These are phyloP conservation scores for Eriosoma lanigerum DNA, from an alignment of 1,140 invertebrate species.

Conservation along the genomic window DNA sequence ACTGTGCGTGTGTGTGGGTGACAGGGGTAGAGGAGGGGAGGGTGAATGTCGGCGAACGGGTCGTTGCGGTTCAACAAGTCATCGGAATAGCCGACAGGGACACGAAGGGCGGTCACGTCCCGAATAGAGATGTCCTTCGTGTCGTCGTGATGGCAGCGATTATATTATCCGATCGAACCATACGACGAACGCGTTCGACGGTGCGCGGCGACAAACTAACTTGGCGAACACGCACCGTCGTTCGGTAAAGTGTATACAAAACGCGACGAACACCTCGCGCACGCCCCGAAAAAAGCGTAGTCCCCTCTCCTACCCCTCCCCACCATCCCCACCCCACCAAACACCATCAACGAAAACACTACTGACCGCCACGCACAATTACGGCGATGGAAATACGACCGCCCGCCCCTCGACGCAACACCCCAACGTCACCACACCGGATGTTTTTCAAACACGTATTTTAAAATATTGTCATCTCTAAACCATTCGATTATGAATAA, in stretches of 20 bases:
- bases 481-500: too few species aligned
- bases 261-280: slow-evolving; percentile 25
- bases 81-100: not conserved
- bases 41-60: not conserved
- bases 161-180: not conserved
- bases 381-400: too few species aligned
- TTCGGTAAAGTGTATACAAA: not conserved
- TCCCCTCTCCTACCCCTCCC: not conserved
- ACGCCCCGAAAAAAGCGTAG: not conserved
- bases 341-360: not conserved
- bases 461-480: too few species aligned
- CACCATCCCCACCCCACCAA: too few species aligned
- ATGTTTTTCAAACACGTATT: too few species aligned
- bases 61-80: not conserved
- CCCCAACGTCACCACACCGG: not conserved
- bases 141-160: not conserved
- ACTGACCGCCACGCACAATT: too few species aligned
- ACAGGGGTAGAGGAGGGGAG: not conserved
- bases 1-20: not conserved
- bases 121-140: too few species aligned
- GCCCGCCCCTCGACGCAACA: too few species aligned
- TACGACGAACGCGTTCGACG: slow-evolving; percentile 19
- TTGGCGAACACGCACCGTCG: slow-evolving; percentile 9
- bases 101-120: not conserved
- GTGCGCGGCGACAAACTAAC: slow-evolving; percentile 25